Evolutionary conservation across 2,888 invertebrate species (phyloP).

Genomic region (Eudemis profundana): DNA sequence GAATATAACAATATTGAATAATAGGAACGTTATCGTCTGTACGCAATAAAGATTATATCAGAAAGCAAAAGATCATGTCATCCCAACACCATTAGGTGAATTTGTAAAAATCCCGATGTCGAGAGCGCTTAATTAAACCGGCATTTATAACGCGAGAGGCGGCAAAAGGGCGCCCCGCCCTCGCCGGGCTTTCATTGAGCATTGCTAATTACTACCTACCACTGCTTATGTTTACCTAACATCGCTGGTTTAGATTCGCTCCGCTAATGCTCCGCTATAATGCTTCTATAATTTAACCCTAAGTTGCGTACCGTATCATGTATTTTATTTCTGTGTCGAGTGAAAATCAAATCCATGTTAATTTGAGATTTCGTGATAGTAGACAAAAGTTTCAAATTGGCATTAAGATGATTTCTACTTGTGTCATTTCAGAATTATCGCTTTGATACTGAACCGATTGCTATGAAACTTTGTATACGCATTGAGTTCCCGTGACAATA

Average conservation of each 20-base stretch:
- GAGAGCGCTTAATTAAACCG: constrained; percentile 44
- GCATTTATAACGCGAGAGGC: constrained; percentile 49
- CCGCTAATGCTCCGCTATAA: too few relatives aligned
- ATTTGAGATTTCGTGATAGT: too few relatives aligned
- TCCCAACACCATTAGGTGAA: constrained; percentile 36
- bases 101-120: constrained; percentile 44
- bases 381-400: too few relatives aligned
- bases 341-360: too few relatives aligned
- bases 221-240: constrained; percentile 43
- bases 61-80: constrained; percentile 19
- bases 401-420: too few relatives aligned
- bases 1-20: not conserved
- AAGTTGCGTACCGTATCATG: too few relatives aligned
- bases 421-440: too few relatives aligned
- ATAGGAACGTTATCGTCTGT: not conserved
- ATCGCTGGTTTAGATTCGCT: constrained; percentile 14
- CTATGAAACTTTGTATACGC: too few relatives aligned
- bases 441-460: too few relatives aligned
- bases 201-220: constrained; percentile 56
- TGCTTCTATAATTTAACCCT: too few relatives aligned
- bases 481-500: too few relatives aligned
- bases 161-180: constrained; percentile 54
- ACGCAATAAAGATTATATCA: not conserved
- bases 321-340: too few relatives aligned
- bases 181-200: constrained; percentile 57